A percentile compares a stretch with the other conserved stretches of the same genome.
phyloP scores from a whole-genome alignment of 1,140 invertebrate genomes.

The Sweltsa coloradensis region DNA sequence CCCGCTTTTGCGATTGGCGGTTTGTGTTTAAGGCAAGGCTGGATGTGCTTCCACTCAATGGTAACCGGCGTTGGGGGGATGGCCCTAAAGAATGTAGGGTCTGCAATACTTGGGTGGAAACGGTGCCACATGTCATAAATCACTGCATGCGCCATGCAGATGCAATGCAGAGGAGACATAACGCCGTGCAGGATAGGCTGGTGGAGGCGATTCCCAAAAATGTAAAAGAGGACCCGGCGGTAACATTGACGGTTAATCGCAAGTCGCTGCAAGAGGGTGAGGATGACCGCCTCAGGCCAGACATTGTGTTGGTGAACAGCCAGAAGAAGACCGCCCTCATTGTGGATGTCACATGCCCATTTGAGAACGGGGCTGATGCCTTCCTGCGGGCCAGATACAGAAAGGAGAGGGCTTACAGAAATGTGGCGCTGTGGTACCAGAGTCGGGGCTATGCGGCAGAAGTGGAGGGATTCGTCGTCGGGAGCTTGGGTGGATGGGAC shows the following conservation, averaged over 20 bases:
- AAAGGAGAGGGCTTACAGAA: slow-evolving; percentile 19
- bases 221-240: not conserved
- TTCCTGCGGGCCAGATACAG: slow-evolving; percentile 15
- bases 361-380: slow-evolving; percentile 24
- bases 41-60: too few relatives aligned
- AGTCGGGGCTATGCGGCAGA: slow-evolving; percentile 10
- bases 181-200: not conserved
- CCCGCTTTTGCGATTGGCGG: too few relatives aligned
- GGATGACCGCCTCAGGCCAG: too few relatives aligned
- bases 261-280: too few relatives aligned
- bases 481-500: slow-evolving; percentile 21
- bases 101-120: too few relatives aligned
- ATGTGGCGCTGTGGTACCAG: slow-evolving; percentile 13
- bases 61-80: too few relatives aligned
- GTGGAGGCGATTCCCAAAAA: too few relatives aligned
- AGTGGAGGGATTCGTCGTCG: slow-evolving; percentile 20
- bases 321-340: slow-evolving; percentile 12
- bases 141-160: slow-evolving; percentile 1
- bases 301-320: slow-evolving; percentile 22
- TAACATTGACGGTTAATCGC: not conserved
- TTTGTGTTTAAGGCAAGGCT: too few relatives aligned
- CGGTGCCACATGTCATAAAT: slow-evolving; percentile 1
- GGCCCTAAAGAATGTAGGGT: too few relatives aligned
- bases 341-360: slow-evolving; percentile 27
- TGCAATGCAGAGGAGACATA: not conserved